Conservation (phyloP, 1,140 invertebrate species). For the Ruditapes philippinarum region DNA sequence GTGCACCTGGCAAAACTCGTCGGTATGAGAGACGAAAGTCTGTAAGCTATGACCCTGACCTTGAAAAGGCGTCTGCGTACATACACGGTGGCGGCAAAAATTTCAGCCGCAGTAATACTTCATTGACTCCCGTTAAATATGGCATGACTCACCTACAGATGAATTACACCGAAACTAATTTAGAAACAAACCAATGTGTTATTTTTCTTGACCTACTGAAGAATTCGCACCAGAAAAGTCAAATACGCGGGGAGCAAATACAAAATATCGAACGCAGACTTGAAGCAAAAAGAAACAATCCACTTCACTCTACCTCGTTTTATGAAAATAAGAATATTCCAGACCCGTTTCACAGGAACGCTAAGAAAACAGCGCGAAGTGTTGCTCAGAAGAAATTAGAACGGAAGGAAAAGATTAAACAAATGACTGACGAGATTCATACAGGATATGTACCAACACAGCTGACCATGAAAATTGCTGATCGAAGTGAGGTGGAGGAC, state of each 20-base stretch:
- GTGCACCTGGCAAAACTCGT: background rate
- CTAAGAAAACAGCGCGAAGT: constrained; percentile 41
- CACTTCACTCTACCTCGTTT: constrained; percentile 53
- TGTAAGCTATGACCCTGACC: constrained; percentile 45
- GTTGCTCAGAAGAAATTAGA: constrained; percentile 62
- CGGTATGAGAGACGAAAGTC: constrained; percentile 30
- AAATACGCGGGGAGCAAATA: constrained; percentile 33
- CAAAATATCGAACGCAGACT: constrained; percentile 47
- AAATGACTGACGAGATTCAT: constrained; percentile 56
- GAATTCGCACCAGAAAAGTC: constrained; percentile 27
- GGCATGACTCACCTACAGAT: constrained; percentile 58
- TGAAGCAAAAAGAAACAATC: constrained; percentile 33
- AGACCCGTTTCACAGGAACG: constrained; percentile 46
- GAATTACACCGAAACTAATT: constrained; percentile 61
- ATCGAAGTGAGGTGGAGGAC: constrained; percentile 43
- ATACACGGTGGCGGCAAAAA: constrained; percentile 65
- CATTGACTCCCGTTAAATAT: constrained; percentile 39
- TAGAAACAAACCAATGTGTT: constrained; percentile 56
- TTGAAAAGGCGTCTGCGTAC: constrained; percentile 57
- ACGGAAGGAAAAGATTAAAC: constrained; percentile 63
- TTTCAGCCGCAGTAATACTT: constrained; percentile 54
- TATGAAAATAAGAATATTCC: constrained; percentile 56
- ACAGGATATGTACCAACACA: constrained; percentile 54
- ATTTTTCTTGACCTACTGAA: constrained; percentile 61
- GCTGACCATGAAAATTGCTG: constrained; percentile 52